phyloP scores from a whole-genome alignment of 1,140 invertebrate species.

The Wiebesia pumilae region DNA sequence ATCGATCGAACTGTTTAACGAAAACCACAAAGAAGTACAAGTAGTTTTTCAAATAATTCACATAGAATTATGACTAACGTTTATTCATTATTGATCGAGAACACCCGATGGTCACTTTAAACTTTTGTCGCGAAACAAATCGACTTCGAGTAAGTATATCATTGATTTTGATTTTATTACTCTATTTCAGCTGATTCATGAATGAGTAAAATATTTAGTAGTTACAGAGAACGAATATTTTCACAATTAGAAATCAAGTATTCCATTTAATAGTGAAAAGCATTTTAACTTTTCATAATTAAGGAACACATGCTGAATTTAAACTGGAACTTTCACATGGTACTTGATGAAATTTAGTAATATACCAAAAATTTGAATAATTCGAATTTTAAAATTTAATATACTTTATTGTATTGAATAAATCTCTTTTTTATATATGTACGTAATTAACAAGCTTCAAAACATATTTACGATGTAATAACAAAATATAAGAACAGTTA shows the following conservation, averaged over 20 bases:
- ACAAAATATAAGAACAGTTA: background rate
- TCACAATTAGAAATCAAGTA: background rate
- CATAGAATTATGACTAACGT: background rate
- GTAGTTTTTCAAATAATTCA: background rate
- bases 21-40: background rate
- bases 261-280: background rate
- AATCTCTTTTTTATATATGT: too few species aligned
- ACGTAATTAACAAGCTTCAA: too few species aligned
- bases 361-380: too few species aligned
- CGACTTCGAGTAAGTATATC: background rate
- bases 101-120: background rate
- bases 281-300: background rate
- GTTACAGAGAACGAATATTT: background rate
- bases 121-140: background rate
- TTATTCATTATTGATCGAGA: background rate
- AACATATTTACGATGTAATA: background rate
- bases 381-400: too few species aligned
- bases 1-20: background rate
- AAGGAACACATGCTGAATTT: too few species aligned
- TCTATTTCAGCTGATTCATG: background rate
- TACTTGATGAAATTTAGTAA: too few species aligned
- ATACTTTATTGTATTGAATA: too few species aligned
- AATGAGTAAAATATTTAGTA: background rate
- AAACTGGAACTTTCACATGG: too few species aligned
- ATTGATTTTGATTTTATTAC: background rate